Evolutionary conservation across 2,113 vertebrate genomes (phyloP).

Genomic region (Macrotus californicus): DNA sequence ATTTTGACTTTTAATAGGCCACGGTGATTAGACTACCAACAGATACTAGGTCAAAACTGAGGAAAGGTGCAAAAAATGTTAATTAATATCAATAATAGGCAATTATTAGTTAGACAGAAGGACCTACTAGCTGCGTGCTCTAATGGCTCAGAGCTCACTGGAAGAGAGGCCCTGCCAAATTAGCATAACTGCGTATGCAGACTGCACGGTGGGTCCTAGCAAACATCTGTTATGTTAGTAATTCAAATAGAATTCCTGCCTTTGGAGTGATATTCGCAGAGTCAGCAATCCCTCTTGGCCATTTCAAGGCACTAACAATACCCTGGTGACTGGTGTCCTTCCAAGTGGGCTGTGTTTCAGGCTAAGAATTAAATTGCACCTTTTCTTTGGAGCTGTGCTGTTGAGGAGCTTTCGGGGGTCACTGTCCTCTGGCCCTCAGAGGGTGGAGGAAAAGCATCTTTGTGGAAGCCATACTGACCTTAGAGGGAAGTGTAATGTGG

Average conservation of each 20-base stretch:
- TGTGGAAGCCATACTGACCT: conserved; percentile 32
- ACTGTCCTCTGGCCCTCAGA: conserved; percentile 33
- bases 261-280: conserved; percentile 91
- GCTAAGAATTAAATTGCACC: conserved; percentile 70
- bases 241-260: conserved; percentile 98
- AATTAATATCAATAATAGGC: conserved; percentile 99
- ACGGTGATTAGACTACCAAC: conserved; percentile 98
- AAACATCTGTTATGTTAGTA: conserved; percentile 99
- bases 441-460: not conserved
- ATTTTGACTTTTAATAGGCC: conserved; percentile 97
- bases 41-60: conserved; percentile 95
- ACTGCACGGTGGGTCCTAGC: conserved; percentile 91
- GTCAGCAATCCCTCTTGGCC: conserved; percentile 94
- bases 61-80: conserved; percentile 98
- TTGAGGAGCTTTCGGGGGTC: conserved; percentile 54
- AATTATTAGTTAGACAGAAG: conserved; percentile 99
- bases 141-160: conserved; percentile 97
- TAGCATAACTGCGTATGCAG: conserved; percentile 97
- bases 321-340: conserved; percentile 85
- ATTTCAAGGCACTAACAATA: conserved; percentile 93
- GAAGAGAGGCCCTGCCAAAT: conserved; percentile 94
- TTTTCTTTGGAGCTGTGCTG: conserved; percentile 65
- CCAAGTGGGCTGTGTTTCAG: conserved; percentile 84
- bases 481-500: not conserved
- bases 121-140: conserved; percentile 97